Evolutionary conservation across 1,140 invertebrate genomes (phyloP).

Genomic region (Laupala kohalensis): DNA sequence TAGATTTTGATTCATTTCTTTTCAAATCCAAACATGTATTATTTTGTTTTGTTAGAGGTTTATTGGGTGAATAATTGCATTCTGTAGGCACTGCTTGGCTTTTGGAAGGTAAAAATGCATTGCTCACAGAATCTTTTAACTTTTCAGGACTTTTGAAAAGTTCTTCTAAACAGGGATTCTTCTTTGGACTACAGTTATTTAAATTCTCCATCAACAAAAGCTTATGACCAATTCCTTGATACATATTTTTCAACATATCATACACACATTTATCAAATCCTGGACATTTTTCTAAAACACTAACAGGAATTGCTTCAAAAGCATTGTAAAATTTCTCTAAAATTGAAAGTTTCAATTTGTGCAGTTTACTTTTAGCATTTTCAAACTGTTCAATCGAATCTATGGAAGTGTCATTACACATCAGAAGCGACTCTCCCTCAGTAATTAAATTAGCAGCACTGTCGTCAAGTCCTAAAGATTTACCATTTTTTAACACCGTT

Average conservation of each 20-base stretch:
- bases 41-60: not conserved
- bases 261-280: not conserved
- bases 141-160: not conserved
- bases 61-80: not conserved
- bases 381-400: not conserved
- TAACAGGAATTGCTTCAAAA: not conserved
- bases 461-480: not conserved
- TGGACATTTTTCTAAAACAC: not conserved
- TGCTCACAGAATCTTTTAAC: not conserved
- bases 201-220: too few relatives aligned
- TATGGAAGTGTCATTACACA: not conserved
- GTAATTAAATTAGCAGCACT: not conserved
- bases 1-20: not conserved
- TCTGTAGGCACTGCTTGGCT: not conserved
- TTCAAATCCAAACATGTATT: not conserved
- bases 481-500: not conserved
- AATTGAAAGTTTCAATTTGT: not conserved
- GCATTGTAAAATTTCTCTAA: not conserved
- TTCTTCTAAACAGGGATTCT: not conserved
- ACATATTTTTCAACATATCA: not conserved
- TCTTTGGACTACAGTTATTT: too few relatives aligned
- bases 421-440: not conserved
- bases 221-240: not conserved
- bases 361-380: not conserved
- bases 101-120: not conserved